These are phyloP conservation scores for Tokudaia muenninki DNA, from an alignment of 2,797 vertebrate genomes.

Conservation along the genomic window DNA sequence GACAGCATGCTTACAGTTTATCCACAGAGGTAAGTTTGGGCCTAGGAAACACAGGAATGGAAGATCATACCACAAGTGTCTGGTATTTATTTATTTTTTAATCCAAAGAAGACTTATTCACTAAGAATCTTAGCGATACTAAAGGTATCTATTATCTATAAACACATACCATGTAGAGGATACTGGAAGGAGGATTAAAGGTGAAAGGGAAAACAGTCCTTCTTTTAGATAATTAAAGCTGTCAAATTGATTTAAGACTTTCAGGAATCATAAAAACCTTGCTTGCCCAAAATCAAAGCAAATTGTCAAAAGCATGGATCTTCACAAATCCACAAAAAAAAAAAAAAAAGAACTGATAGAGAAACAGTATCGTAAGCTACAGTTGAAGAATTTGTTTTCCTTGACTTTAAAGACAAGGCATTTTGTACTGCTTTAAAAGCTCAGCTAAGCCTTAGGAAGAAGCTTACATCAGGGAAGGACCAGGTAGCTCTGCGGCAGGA, in stretches of 20 bases:
- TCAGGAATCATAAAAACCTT: not conserved
- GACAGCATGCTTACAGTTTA: not conserved
- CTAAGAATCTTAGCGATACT: not conserved
- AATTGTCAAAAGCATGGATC: not conserved
- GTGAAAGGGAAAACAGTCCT: not conserved
- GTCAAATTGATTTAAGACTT: not conserved
- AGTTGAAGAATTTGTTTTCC: not conserved
- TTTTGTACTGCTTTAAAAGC: not conserved
- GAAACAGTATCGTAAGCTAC: not conserved
- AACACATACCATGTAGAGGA: not conserved
- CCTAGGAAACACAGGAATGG: slow-evolving; percentile 7
- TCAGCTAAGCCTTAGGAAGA: not conserved
- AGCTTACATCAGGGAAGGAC: not conserved
- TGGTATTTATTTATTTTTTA: not conserved
- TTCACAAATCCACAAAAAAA: not conserved
- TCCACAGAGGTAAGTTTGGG: not conserved
- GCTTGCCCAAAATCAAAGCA: not conserved
- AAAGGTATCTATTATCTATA: not conserved
- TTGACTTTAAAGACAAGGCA: not conserved
- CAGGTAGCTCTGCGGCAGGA: not conserved
- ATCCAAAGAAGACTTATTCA: not conserved
- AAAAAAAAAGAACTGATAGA: not conserved
- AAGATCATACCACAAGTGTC: not conserved
- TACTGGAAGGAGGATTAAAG: not conserved
- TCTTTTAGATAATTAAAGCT: not conserved